Evolutionary conservation across 2,797 vertebrate genomes (phyloP).

Genomic region (Sebastes melanostomus): DNA sequence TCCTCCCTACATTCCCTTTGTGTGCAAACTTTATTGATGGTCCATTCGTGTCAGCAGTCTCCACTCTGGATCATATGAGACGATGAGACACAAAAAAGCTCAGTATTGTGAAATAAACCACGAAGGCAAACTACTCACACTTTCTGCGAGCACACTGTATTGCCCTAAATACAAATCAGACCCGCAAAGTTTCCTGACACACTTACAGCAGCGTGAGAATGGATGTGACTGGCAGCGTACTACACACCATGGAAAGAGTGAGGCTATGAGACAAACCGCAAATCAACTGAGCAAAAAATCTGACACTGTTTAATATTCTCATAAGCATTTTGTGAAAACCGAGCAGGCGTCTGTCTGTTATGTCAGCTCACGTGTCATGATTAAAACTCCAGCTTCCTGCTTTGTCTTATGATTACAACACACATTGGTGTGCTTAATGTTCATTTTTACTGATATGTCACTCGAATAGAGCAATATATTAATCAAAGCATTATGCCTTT

Average conservation of each 20-base stretch:
- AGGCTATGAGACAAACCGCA: constrained; percentile 33
- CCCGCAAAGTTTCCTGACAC: constrained; percentile 64
- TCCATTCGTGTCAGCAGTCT: not conserved
- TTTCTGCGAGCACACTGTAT: constrained; percentile 23
- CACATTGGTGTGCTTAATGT: not conserved
- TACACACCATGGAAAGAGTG: constrained; percentile 52
- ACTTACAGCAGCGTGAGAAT: constrained; percentile 33
- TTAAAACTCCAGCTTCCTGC: not conserved
- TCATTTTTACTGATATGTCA: not conserved
- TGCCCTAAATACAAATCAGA: constrained; percentile 47
- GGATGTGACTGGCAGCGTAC: constrained; percentile 16
- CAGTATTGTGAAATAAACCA: constrained; percentile 28
- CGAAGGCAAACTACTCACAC: constrained; percentile 27
- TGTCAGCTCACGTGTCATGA: not conserved
- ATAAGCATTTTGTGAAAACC: not conserved
- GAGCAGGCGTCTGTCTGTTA: not conserved
- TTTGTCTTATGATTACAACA: not conserved
- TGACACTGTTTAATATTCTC: not conserved
- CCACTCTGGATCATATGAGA: not conserved
- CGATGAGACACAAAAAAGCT: not conserved
- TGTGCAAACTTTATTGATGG: constrained; percentile 7
- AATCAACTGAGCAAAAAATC: constrained; percentile 15
- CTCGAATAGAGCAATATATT: not conserved
- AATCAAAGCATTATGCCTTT: not conserved
- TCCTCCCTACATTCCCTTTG: not conserved